Evolutionary conservation across 2,797 vertebrate genomes (phyloP).

Genomic region (Mormyrus hasselquistii): DNA sequence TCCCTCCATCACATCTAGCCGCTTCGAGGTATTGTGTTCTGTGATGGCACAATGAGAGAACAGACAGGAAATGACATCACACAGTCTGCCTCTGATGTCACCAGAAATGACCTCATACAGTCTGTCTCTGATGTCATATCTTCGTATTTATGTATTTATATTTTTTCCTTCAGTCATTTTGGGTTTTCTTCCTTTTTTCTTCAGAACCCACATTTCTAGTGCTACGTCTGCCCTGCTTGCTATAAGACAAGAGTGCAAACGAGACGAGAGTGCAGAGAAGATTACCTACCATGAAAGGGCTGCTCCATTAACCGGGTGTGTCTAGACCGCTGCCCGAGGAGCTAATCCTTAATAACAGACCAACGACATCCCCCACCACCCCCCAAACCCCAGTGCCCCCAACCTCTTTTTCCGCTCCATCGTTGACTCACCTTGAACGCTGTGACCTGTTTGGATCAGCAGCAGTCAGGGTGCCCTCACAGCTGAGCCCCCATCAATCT

Average conservation of each 20-base stretch:
- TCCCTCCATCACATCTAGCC: neutral
- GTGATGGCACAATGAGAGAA: neutral
- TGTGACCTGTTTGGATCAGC: slow-evolving; percentile 57
- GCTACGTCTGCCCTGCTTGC: too few species aligned
- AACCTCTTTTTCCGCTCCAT: slow-evolving; percentile 25
- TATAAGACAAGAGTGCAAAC: neutral
- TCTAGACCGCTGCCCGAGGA: slow-evolving; percentile 46
- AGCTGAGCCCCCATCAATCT: neutral
- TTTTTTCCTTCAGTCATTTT: slow-evolving; percentile 46
- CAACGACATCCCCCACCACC: slow-evolving; percentile 9
- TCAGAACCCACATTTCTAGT: slow-evolving; percentile 31
- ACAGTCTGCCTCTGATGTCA: neutral
- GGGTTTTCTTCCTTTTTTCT: slow-evolving; percentile 38
- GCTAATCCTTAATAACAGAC: neutral
- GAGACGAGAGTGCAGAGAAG: slow-evolving; percentile 27
- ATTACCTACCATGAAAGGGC: slow-evolving; percentile 14
- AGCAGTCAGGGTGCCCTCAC: slow-evolving; percentile 36
- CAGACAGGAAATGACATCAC: neutral
- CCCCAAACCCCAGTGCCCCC: neutral
- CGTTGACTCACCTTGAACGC: slow-evolving; percentile 50
- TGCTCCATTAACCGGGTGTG: slow-evolving; percentile 44
- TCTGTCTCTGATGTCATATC: neutral
- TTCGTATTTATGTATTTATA: slow-evolving; percentile 39
- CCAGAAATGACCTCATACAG: neutral
- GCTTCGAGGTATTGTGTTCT: neutral